Evolutionary conservation across 2,113 vertebrate genomes (phyloP).

Genomic region (Serinus canaria): DNA sequence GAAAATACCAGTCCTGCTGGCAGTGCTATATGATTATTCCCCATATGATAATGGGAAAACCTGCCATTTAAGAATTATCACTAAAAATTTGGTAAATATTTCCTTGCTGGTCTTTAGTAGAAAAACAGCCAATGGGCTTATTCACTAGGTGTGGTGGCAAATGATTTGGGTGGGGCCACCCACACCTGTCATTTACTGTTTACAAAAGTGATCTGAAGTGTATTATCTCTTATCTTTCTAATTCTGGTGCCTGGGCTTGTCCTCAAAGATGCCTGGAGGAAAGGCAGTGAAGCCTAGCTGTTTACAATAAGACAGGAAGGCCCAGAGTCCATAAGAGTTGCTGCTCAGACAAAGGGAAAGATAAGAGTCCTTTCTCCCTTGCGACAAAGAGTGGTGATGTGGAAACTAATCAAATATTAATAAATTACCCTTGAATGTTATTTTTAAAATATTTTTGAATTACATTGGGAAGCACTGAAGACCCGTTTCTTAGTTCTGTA

Average conservation of each 20-base stretch:
- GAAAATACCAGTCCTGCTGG: background rate
- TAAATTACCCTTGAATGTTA: background rate
- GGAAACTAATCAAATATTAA: background rate
- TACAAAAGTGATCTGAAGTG: background rate
- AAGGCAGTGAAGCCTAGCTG: background rate
- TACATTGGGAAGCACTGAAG: background rate
- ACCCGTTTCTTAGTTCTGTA: background rate
- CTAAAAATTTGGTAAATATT: background rate
- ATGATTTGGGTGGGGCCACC: background rate
- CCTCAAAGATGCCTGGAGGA: background rate
- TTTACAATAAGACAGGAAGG: background rate
- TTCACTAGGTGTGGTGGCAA: background rate
- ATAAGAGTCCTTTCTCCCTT: background rate
- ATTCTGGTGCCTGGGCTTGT: background rate
- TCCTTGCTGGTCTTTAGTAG: background rate
- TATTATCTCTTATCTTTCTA: background rate
- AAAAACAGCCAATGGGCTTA: background rate
- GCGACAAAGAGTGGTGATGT: accelerated
- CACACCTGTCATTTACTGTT: background rate
- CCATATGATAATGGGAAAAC: background rate
- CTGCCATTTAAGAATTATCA: background rate
- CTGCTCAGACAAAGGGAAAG: background rate
- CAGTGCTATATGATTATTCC: background rate
- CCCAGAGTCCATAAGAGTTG: background rate
- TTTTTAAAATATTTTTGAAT: background rate